These are phyloP conservation scores for Promerops cafer DNA, from an alignment of 2,113 vertebrate species.

Conservation along the genomic window DNA sequence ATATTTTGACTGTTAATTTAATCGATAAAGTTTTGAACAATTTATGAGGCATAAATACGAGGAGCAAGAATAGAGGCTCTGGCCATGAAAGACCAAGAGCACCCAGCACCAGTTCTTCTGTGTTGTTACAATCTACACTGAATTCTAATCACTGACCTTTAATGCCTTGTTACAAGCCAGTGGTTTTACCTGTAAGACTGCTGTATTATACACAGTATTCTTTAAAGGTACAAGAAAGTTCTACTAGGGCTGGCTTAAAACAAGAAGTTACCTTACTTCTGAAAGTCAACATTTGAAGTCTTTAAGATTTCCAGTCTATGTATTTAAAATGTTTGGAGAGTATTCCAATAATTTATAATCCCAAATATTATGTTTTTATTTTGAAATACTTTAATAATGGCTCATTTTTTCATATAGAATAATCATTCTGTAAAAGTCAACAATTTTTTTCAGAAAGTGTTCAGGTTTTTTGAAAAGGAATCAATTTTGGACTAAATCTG, in stretches of 20 bases:
- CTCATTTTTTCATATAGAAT: not conserved
- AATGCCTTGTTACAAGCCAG: not conserved
- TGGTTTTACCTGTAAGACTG: not conserved
- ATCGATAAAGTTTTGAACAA: not conserved
- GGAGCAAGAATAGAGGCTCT: not conserved
- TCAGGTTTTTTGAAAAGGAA: not conserved
- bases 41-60: not conserved
- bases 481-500: not conserved
- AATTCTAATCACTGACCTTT: not conserved
- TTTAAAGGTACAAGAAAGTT: not conserved
- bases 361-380: not conserved
- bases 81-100: not conserved
- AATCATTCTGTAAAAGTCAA: not conserved
- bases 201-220: not conserved
- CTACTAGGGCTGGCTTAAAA: not conserved
- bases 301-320: not conserved
- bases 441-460: not conserved
- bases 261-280: not conserved
- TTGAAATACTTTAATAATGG: not conserved
- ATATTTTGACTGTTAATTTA: not conserved
- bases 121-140: not conserved
- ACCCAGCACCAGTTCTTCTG: not conserved
- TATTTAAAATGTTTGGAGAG: not conserved
- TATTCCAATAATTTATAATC: not conserved
- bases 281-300: not conserved